A percentile compares a stretch with the other conserved stretches of the same genome.
These are phyloP conservation scores for Dendrocincla tyrannina DNA, from an alignment of 2,797 vertebrate species.

Conservation along the genomic window DNA sequence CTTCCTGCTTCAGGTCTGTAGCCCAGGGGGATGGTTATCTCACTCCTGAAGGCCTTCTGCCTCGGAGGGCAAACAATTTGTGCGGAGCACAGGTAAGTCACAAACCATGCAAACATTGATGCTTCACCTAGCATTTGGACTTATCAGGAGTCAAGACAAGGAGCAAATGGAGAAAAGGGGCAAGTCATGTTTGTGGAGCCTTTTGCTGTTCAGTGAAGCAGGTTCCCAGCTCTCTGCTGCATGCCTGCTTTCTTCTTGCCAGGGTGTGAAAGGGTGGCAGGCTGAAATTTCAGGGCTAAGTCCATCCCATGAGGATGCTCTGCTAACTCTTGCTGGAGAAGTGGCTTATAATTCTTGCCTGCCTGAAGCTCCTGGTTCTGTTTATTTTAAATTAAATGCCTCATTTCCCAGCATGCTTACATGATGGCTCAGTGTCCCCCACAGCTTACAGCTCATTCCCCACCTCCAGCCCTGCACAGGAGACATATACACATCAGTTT, in stretches of 20 bases:
- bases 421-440: not conserved
- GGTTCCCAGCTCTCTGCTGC: not conserved
- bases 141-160: not conserved
- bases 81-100: not conserved
- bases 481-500: not conserved
- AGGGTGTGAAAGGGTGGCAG: not conserved
- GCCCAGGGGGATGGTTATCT: not conserved
- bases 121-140: not conserved
- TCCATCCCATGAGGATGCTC: not conserved
- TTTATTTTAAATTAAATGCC: conserved; percentile 30
- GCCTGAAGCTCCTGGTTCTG: not conserved
- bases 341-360: not conserved
- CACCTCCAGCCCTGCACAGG: not conserved
- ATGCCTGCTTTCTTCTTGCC: not conserved
- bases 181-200: not conserved
- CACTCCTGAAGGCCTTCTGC: not conserved
- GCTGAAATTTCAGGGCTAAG: not conserved
- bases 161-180: not conserved
- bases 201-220: not conserved
- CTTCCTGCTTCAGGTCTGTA: not conserved
- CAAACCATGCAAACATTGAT: not conserved
- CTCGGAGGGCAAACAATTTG: not conserved
- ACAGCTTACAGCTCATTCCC: not conserved
- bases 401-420: not conserved
- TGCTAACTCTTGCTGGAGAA: not conserved